These are phyloP conservation scores for Pristionchus entomophagus DNA, from an alignment of 2,888 invertebrate genomes.

Conservation along the genomic window DNA sequence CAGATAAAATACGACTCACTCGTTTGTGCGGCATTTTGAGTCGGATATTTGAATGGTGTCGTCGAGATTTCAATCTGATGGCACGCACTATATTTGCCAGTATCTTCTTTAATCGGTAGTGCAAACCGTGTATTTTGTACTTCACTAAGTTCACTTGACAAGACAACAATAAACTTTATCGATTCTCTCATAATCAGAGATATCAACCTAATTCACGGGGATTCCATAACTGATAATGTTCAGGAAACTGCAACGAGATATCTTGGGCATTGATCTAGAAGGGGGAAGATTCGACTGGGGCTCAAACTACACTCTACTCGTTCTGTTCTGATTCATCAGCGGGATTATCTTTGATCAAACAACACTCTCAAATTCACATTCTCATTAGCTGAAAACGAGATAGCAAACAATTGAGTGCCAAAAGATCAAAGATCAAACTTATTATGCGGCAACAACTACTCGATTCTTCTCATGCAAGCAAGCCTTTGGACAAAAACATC, in stretches of 20 bases:
- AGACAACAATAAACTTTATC: constrained; percentile 10
- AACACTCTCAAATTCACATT: neutral
- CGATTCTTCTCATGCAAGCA: neutral
- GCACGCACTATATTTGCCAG: too few relatives aligned
- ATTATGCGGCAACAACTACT: constrained; percentile 25
- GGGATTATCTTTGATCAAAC: neutral
- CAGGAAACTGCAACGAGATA: neutral
- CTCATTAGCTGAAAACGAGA: neutral
- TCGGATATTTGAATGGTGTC: too few relatives aligned
- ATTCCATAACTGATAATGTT: constrained; percentile 2
- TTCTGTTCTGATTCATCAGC: neutral
- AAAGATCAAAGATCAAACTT: constrained; percentile 2
- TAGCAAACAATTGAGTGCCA: neutral
- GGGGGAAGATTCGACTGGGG: neutral
- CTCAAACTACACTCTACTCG: constrained; percentile 31
- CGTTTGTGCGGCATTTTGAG: neutral
- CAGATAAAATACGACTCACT: neutral
- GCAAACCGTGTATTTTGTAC: neutral
- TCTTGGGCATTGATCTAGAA: neutral
- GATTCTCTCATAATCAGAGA: neutral
- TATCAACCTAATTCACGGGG: constrained; percentile 32
- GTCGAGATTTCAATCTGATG: too few relatives aligned
- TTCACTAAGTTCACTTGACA: neutral
- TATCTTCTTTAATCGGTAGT: too few relatives aligned
- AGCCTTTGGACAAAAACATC: neutral